A percentile compares a stretch with the other conserved stretches of the same genome.
phyloP scores from a whole-genome alignment of 1,140 invertebrate species.

The Amphibalanus amphitrite region DNA sequence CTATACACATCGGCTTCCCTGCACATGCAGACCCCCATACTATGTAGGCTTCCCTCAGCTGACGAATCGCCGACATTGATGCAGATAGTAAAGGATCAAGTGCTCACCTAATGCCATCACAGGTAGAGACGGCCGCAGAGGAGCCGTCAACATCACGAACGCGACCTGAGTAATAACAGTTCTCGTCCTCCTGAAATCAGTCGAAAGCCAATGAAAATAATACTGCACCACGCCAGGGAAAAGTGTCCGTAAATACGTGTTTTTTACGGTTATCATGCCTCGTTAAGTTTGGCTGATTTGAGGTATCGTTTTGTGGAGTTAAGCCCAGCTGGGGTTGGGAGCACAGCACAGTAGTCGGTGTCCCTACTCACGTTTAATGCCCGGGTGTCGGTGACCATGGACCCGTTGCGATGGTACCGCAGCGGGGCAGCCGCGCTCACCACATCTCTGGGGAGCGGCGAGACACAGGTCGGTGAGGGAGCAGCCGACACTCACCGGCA shows the following conservation, averaged over 20 bases:
- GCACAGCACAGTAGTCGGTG: too few relatives aligned
- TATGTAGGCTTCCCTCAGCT: too few relatives aligned
- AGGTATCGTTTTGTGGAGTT: neutral
- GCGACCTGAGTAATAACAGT: constrained; percentile 69
- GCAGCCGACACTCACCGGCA: too few relatives aligned
- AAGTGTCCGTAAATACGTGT: too few relatives aligned
- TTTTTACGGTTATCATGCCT: too few relatives aligned
- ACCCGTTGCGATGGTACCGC: constrained; percentile 33
- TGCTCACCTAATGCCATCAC: constrained; percentile 44
- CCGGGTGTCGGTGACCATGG: neutral
- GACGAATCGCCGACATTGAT: too few relatives aligned
- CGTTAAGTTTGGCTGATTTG: too few relatives aligned
- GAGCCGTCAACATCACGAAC: constrained; percentile 49
- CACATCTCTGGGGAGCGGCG: constrained; percentile 19
- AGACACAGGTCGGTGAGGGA: constrained; percentile 7
- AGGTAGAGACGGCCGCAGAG: constrained; percentile 72
- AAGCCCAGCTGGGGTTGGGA: neutral
- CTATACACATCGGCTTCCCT: too few relatives aligned
- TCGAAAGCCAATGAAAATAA: constrained; percentile 6
- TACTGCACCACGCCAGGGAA: constrained; percentile 5
- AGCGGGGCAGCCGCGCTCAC: constrained; percentile 38
- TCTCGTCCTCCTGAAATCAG: constrained; percentile 39
- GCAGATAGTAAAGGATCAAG: too few relatives aligned
- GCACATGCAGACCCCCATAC: too few relatives aligned
- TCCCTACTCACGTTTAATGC: neutral